Evolutionary conservation across 53 echinoderm and acorn worm genomes (phyloP), one percentile per base, ranked within the genome.

Genomic region (Luidia sarsii): DNA sequence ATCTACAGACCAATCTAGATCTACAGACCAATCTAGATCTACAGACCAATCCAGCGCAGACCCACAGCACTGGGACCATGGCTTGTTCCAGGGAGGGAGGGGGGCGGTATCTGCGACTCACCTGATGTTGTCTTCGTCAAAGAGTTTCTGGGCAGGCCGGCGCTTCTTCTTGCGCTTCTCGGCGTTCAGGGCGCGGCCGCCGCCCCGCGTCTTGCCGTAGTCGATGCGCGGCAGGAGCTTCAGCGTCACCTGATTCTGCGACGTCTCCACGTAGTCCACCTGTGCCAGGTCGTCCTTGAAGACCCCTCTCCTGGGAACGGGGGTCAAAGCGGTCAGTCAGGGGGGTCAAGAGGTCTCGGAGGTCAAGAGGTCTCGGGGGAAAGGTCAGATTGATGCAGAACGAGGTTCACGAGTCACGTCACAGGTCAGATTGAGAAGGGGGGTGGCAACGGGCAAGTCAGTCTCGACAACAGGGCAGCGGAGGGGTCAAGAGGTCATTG

Each of bases 261-360:
- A 91, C 46, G 89, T 82, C 59, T 99, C 99, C 20, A 94, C 89
- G 79, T 99, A 99, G 87, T 99, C 99, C 21, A 99, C 94, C 56
- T 99, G 99, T 0, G 91, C 99, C 37, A 99, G 80, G 65, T 94
- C 97, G 70, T 93, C 99, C 62, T 99, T 99, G 85, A 80, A 99
- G 36, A 99, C 91, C 13, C 94, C 94, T 70, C 99, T 53, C 88
- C 95, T 95, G 60, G 23, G 29, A 51, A 38, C n/a, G n/a, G n/a
- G n/a, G n/a, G n/a, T n/a, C n/a, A n/a, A n/a, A n/a, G n/a, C n/a
- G n/a, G n/a, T n/a, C n/a, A n/a, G n/a, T n/a, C n/a, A n/a, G n/a
- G n/a, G 22, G 80, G 24, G 43, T 48, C 33, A 29, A 79, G 59
- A 4, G 32, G 53, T 53, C 22, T 45, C 24, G 31, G 66, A 3